Evolutionary conservation across 2,888 invertebrate species (phyloP).

Genomic region (Himalopsyche kuldschensis): DNA sequence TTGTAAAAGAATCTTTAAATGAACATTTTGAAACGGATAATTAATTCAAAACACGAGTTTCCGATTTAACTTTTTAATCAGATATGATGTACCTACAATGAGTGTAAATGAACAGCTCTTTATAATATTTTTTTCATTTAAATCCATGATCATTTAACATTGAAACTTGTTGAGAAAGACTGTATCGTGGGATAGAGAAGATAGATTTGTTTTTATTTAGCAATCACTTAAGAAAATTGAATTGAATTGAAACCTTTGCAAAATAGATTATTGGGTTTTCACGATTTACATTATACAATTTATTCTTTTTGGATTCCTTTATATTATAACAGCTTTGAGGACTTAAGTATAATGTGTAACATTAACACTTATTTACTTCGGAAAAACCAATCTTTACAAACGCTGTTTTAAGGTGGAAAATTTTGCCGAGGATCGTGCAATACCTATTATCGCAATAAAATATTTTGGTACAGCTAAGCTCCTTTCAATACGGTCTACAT

Average conservation of each 20-base stretch:
- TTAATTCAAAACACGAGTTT: no score
- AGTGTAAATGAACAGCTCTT: no score
- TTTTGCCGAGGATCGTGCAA: not conserved
- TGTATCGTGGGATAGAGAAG: not conserved
- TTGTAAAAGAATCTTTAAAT: no score
- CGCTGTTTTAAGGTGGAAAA: not conserved
- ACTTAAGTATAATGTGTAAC: not conserved
- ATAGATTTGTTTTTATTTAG: slow-evolving; percentile 1
- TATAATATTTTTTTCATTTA: not conserved
- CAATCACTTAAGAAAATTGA: slow-evolving; percentile 1
- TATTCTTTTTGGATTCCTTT: not conserved
- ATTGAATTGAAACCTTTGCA: not conserved
- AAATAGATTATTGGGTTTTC: not conserved
- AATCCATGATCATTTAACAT: not conserved
- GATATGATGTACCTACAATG: no score
- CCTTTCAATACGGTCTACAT: no score
- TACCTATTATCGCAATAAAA: not conserved
- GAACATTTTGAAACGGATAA: no score
- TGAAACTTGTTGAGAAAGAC: not conserved
- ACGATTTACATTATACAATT: not conserved
- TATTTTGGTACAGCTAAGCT: no score
- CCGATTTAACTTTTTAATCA: no score
- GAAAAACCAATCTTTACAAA: not conserved
- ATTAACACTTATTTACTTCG: not conserved
- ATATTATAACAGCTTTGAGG: not conserved